Conservation (phyloP, 2,888 invertebrate species). For the Nomada ferruginata region DNA sequence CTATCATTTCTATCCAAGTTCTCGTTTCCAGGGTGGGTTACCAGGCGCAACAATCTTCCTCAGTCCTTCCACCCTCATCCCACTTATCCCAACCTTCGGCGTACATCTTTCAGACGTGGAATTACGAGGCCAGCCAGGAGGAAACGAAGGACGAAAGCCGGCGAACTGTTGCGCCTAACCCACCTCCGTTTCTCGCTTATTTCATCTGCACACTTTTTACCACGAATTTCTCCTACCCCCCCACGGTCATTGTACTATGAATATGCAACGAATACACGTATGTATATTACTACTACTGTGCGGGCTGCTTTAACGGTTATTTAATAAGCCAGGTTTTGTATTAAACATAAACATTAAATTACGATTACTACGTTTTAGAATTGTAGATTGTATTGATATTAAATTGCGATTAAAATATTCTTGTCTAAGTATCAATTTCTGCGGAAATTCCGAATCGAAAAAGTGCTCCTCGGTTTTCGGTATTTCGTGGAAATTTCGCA, state of each 20-base stretch:
- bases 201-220: constrained; percentile 32
- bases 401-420: too few species aligned
- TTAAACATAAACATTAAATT: too few species aligned
- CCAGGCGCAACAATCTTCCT: constrained; percentile 19
- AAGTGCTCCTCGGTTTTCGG: too few species aligned
- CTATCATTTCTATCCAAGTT: background rate
- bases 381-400: too few species aligned
- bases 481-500: background rate
- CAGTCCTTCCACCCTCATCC: background rate
- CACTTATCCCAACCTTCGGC: background rate
- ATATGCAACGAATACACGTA: background rate
- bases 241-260: background rate
- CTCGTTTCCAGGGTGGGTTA: constrained; percentile 18
- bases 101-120: constrained; percentile 24
- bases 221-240: background rate
- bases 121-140: constrained; percentile 16
- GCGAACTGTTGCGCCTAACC: constrained; percentile 65
- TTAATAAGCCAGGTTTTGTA: too few species aligned
- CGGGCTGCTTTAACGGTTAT: background rate
- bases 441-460: too few species aligned
- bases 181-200: constrained; percentile 16
- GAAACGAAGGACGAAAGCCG: constrained; percentile 53
- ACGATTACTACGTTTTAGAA: too few species aligned
- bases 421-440: too few species aligned
- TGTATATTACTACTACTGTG: background rate